These are phyloP conservation scores for Homalodisca vitripennis DNA, from an alignment of 1,140 invertebrate species.

Conservation along the genomic window DNA sequence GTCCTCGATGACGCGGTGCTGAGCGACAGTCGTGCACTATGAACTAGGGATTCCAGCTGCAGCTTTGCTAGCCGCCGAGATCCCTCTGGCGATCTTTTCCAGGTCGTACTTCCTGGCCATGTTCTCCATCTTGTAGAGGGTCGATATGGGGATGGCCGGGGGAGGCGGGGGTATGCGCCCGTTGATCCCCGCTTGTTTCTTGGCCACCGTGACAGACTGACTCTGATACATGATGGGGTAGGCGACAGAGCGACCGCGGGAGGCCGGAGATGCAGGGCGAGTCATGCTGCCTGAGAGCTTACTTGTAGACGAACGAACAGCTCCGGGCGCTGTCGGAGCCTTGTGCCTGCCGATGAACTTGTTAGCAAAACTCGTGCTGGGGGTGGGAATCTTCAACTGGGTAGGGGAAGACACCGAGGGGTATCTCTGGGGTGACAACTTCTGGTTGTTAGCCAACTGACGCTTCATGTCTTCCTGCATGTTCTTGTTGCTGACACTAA, in stretches of 20 bases:
- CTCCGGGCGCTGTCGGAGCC: conserved; percentile 1
- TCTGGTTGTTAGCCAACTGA: background rate
- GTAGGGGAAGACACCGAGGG: conserved; percentile 19
- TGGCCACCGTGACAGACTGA: background rate
- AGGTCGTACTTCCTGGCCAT: conserved; percentile 43
- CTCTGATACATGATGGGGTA: background rate
- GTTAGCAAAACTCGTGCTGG: conserved; percentile 19
- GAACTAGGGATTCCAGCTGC: conserved; percentile 13
- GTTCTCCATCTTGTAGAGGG: conserved; percentile 43
- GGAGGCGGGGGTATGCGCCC: conserved; percentile 24
- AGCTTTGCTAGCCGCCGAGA: conserved; percentile 41
- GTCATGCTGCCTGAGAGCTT: too few relatives aligned
- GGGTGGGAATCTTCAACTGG: conserved; percentile 32
- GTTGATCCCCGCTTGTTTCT: conserved; percentile 20
- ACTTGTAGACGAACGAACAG: too few relatives aligned
- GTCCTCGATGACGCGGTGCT: too few relatives aligned
- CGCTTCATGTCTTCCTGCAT: background rate
- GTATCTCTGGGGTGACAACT: conserved; percentile 7
- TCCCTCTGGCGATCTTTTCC: conserved; percentile 44
- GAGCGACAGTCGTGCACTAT: too few relatives aligned
- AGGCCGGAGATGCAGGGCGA: background rate
- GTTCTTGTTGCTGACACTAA: conserved; percentile 39
- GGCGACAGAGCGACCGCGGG: background rate
- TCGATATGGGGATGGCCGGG: conserved; percentile 34
- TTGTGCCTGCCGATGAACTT: conserved; percentile 39